These are phyloP conservation scores for Xanthia icteritia DNA, from an alignment of 2,888 invertebrate genomes.

Conservation along the genomic window DNA sequence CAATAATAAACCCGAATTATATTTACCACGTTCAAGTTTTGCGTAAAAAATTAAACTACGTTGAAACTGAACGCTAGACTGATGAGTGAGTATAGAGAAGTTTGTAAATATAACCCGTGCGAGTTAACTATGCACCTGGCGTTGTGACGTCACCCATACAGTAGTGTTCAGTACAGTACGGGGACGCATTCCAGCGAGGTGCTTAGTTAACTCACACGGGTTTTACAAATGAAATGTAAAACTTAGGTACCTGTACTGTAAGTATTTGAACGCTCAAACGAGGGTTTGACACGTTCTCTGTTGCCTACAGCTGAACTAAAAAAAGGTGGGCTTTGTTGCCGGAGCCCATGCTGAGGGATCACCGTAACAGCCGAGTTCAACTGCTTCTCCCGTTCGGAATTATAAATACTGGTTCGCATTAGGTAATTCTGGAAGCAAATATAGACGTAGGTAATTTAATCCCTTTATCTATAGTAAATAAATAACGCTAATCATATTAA, in stretches of 20 bases:
- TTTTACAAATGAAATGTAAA: neutral
- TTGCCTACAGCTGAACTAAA: slow-evolving; percentile 30
- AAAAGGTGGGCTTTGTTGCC: slow-evolving; percentile 59
- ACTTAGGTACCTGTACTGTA: slow-evolving; percentile 68
- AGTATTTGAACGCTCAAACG: slow-evolving; percentile 38
- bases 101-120: no score
- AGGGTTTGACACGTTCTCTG: slow-evolving; percentile 64
- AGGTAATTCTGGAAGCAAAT: slow-evolving; percentile 74
- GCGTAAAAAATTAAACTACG: no score
- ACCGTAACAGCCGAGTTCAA: slow-evolving; percentile 75
- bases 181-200: no score
- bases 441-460: neutral
- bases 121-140: no score
- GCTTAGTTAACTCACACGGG: no score
- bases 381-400: slow-evolving; percentile 71
- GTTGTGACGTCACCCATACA: no score
- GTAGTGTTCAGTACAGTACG: no score
- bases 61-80: neutral
- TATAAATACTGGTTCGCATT: slow-evolving; percentile 75
- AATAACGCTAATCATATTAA: neutral
- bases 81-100: neutral
- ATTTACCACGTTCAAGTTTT: neutral
- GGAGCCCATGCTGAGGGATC: slow-evolving; percentile 72
- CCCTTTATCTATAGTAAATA: no score
- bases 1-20: neutral